These are phyloP conservation scores for Venustoraphidia nigricollis DNA, from an alignment of 2,888 invertebrate genomes.

Conservation along the genomic window DNA sequence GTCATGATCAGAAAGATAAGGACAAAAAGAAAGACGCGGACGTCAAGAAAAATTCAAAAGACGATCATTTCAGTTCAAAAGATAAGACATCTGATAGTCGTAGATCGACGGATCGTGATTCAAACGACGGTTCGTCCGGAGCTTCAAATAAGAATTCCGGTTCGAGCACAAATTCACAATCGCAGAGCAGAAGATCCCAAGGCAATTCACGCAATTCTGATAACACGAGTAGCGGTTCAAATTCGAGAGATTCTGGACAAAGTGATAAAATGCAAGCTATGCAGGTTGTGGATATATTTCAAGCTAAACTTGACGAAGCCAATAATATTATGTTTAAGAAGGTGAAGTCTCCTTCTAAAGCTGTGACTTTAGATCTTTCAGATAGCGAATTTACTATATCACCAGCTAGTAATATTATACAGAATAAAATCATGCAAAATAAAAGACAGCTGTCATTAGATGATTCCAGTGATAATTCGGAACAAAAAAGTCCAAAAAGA, in stretches of 20 bases:
- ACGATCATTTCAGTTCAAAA: conserved; percentile 56
- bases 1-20: conserved; percentile 1
- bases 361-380: too few relatives aligned
- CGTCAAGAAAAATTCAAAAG: conserved; percentile 34
- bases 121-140: conserved; percentile 50
- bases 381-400: too few relatives aligned
- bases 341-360: too few relatives aligned
- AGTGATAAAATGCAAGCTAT: too few relatives aligned
- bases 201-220: conserved; percentile 11
- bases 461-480: too few relatives aligned
- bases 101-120: conserved; percentile 64
- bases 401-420: too few relatives aligned
- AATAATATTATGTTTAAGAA: too few relatives aligned
- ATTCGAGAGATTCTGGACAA: conserved; percentile 21
- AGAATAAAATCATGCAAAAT: too few relatives aligned
- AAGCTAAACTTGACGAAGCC: not conserved
- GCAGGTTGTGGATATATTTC: not conserved
- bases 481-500: too few relatives aligned
- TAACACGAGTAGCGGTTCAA: conserved; percentile 14
- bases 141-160: conserved; percentile 23
- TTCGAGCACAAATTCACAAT: conserved; percentile 31
- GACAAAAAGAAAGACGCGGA: conserved; percentile 16
- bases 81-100: conserved; percentile 46
- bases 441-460: too few relatives aligned
- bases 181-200: conserved; percentile 16